A percentile compares a stretch with the other conserved stretches of the same genome.
Evolutionary conservation across 2,113 vertebrate genomes (phyloP).

Genomic region (Aviceda subcristata): DNA sequence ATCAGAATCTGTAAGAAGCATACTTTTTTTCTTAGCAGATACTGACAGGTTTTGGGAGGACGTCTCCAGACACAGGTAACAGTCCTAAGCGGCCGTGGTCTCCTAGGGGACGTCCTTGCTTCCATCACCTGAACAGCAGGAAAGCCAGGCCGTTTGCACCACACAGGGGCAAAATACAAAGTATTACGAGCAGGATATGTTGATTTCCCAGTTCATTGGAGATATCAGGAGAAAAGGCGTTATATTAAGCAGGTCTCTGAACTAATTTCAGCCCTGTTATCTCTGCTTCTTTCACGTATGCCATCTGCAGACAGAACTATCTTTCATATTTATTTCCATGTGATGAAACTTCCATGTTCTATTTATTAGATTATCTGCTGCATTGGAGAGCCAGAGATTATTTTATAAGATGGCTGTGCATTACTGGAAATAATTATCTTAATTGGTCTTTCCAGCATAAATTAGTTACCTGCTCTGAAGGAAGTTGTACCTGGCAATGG

Average conservation of each 20-base stretch:
- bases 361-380: neutral
- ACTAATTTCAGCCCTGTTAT: neutral
- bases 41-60: neutral
- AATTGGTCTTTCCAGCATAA: neutral
- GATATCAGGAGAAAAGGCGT: neutral
- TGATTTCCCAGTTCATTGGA: neutral
- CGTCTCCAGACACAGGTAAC: neutral
- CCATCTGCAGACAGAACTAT: neutral
- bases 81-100: neutral
- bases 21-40: neutral
- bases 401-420: neutral
- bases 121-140: neutral
- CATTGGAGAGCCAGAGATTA: neutral
- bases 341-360: neutral
- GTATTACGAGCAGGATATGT: neutral
- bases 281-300: neutral
- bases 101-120: neutral
- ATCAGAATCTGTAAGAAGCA: neutral
- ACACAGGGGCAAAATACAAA: neutral
- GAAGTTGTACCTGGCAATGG: constrained; percentile 4
- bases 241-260: neutral
- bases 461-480: neutral
- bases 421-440: neutral
- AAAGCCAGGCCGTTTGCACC: neutral
- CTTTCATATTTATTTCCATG: neutral